These are phyloP conservation scores for Philonicus albiceps DNA, from an alignment of 2,888 invertebrate species.

Conservation along the genomic window DNA sequence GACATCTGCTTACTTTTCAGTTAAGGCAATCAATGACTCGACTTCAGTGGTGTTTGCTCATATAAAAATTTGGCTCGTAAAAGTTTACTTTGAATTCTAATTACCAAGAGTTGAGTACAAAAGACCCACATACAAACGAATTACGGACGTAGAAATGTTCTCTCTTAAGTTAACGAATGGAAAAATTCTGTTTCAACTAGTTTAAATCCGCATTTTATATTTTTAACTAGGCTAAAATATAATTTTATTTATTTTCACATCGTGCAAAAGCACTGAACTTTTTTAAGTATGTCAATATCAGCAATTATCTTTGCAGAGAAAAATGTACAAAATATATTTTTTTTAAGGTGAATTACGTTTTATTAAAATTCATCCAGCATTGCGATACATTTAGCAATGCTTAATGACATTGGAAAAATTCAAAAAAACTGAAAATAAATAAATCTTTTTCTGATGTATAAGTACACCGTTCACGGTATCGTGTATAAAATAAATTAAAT, in stretches of 20 bases:
- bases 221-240: too few relatives aligned
- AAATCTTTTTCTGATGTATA: neutral
- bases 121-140: too few relatives aligned
- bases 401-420: neutral
- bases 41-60: too few relatives aligned
- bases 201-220: too few relatives aligned
- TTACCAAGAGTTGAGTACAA: too few relatives aligned
- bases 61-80: too few relatives aligned
- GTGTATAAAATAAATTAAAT: neutral
- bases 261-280: neutral
- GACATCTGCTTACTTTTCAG: neutral
- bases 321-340: too few relatives aligned
- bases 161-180: too few relatives aligned
- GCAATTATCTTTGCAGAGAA: neutral
- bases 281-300: neutral
- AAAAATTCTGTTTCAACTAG: too few relatives aligned
- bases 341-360: too few relatives aligned
- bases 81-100: too few relatives aligned
- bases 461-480: neutral
- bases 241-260: neutral
- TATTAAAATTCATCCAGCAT: neutral
- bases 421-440: neutral
- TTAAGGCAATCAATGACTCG: neutral
- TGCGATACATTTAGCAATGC: neutral
- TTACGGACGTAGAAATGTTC: too few relatives aligned